Evolutionary conservation across 2,797 vertebrate genomes (phyloP).

Genomic region (Mus minutoides): DNA sequence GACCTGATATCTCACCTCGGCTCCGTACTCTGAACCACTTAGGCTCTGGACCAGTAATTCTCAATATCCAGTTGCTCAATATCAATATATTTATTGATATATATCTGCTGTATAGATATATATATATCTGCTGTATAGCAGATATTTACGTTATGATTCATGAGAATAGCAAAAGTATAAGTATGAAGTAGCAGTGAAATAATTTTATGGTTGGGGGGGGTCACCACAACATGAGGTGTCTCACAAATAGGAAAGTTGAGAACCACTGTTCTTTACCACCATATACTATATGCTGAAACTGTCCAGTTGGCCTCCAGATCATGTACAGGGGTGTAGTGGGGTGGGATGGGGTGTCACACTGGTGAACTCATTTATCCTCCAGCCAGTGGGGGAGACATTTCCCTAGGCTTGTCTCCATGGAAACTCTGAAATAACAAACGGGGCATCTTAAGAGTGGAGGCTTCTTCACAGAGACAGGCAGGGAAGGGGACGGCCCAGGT

Average conservation of each 20-base stretch:
- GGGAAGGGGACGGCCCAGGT: neutral
- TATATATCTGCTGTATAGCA: too few species aligned
- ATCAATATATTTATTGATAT: too few species aligned
- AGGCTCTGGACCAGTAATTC: too few species aligned
- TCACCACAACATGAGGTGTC: neutral
- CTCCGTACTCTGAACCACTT: neutral
- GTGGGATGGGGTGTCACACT: neutral
- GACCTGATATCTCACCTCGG: neutral
- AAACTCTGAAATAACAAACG: neutral
- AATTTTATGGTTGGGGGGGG: neutral
- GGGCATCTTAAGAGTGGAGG: neutral
- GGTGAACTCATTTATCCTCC: neutral
- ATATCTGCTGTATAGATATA: too few species aligned
- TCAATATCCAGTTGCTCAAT: neutral
- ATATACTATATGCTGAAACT: fast-evolving
- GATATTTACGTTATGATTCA: neutral
- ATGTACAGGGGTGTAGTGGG: neutral
- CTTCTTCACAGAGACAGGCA: neutral
- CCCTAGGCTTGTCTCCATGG: neutral
- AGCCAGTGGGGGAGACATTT: neutral
- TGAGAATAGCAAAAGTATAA: neutral
- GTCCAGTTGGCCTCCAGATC: neutral
- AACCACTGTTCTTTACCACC: neutral
- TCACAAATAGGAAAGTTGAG: neutral
- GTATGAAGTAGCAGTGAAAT: too few species aligned